Percentiles rank a stretch among this genome's conserved stretches.
These are phyloP conservation scores for Tragelaphus strepsiceros DNA, from an alignment of 2,113 vertebrate species.

Conservation along the genomic window DNA sequence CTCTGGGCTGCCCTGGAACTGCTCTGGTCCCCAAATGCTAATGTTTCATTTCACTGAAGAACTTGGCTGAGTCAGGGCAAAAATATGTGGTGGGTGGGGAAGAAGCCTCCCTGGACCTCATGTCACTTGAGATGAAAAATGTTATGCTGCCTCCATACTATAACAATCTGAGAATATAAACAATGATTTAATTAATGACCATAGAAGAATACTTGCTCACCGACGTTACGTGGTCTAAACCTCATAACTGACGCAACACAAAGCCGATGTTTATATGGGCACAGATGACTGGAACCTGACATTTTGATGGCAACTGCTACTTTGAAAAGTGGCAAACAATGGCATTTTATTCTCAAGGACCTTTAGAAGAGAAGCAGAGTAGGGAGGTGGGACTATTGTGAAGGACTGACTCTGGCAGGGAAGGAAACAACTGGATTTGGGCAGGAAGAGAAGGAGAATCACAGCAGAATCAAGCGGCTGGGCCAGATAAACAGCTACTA, in stretches of 20 bases:
- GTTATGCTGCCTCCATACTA: constrained; percentile 55
- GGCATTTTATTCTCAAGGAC: constrained; percentile 8
- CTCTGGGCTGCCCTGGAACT: constrained; percentile 19
- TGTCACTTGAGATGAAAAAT: constrained; percentile 56
- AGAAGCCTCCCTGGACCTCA: constrained; percentile 23
- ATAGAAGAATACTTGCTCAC: constrained; percentile 49
- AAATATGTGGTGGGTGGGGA: constrained; percentile 31
- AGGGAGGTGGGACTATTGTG: background rate
- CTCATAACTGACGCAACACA: constrained; percentile 57
- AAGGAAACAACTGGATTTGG: constrained; percentile 29
- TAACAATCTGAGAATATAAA: constrained; percentile 68
- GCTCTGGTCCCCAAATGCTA: constrained; percentile 43
- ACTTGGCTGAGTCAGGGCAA: constrained; percentile 30
- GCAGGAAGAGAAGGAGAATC: background rate
- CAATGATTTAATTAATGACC: constrained; percentile 71
- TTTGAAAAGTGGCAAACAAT: constrained; percentile 44
- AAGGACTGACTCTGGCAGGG: background rate
- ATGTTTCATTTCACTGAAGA: constrained; percentile 63
- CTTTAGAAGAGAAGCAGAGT: background rate
- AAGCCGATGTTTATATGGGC: constrained; percentile 48
- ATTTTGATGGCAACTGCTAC: constrained; percentile 47
- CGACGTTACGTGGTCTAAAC: constrained; percentile 49
- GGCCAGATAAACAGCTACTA: constrained; percentile 30
- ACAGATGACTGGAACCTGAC: constrained; percentile 56
- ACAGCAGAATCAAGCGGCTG: constrained; percentile 30